Conservation (phyloP, 2,113 vertebrate genomes). For the Tamias sibiricus region DNA sequence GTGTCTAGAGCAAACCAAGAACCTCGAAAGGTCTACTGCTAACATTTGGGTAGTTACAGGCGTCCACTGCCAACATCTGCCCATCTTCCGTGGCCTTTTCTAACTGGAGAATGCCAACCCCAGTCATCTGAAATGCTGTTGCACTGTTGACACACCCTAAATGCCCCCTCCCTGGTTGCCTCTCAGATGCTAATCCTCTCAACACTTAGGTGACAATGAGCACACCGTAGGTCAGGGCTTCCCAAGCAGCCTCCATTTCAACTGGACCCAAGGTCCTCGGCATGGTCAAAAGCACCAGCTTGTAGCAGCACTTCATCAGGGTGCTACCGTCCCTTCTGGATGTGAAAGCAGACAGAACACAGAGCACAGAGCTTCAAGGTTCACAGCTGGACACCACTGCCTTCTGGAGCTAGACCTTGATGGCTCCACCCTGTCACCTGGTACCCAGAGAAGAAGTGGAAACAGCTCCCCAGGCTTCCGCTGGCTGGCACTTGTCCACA, state of each 20-base stretch:
- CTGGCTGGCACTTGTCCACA: accelerated
- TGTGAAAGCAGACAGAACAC: not conserved
- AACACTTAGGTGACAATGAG: too few species aligned
- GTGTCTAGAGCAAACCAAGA: not conserved
- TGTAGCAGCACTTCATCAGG: too few species aligned
- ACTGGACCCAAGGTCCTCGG: not conserved
- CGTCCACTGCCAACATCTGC: too few species aligned
- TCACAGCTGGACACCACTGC: not conserved
- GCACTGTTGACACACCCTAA: not conserved
- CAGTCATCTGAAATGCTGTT: not conserved
- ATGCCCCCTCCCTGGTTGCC: not conserved
- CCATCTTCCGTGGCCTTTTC: not conserved
- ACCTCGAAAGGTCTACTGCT: not conserved
- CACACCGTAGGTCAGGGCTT: not conserved
- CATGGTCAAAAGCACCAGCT: accelerated
- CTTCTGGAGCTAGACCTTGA: not conserved
- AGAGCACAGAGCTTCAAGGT: not conserved
- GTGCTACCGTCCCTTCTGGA: not conserved
- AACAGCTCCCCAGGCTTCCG: not conserved
- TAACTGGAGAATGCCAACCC: not conserved
- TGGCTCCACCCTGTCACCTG: not conserved
- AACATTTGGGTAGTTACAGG: too few species aligned
- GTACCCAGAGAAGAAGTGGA: too few species aligned
- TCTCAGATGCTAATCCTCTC: not conserved
- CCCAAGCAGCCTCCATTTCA: too few species aligned